Base-by-base conservation (phyloP, 2,888 invertebrate species). In the Onchidella celtica region DNA sequence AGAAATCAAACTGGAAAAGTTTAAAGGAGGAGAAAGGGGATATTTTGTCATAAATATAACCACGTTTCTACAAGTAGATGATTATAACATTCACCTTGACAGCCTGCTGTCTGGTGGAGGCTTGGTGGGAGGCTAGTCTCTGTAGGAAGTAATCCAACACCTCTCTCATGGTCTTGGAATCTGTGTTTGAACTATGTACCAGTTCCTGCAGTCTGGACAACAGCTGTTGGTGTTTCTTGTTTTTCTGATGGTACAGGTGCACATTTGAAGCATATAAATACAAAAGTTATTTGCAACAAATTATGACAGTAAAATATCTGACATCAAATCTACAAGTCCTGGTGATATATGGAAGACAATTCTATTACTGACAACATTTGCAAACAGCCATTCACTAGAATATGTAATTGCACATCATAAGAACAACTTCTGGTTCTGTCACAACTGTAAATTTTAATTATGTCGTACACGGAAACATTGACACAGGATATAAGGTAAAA, bases 61-160 rank as follows among this genome's bases (percentile, higher is more conserved):
- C n/a, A n/a, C n/a, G n/a, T n/a, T n/a, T n/a, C n/a, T n/a, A n/a
- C n/a, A n/a, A n/a, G n/a, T n/a, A n/a, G n/a, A n/a, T n/a, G n/a
- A 17, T 21, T 17, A 63, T 4, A 21, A 36, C 34, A 21, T 27
- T 0, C 36, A 93, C 94, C 91, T 93, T 93, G 66, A 96, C 95
- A 0, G 98, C 98, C 82, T 97, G 96, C 3, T 95, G 94, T 55
- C 98, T 94, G 34, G 96, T 96, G 65, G 95, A 95, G 63, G 96
- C 95, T 88, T 97, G 97, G 76, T 96, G 95, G 38, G 97, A 97
- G 77, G 97, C 96, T 24, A 98, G 94, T 36, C 98, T 94, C 87
- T 97, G 95, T 89, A 97, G 94, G 93, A 98, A 97, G 94, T 98
- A 98, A 91, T 97, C 97, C 78, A 98, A 94, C 72, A 97, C 96